Base-by-base conservation (phyloP, 2,888 invertebrate species). In the Eupithecia exiguata region DNA sequence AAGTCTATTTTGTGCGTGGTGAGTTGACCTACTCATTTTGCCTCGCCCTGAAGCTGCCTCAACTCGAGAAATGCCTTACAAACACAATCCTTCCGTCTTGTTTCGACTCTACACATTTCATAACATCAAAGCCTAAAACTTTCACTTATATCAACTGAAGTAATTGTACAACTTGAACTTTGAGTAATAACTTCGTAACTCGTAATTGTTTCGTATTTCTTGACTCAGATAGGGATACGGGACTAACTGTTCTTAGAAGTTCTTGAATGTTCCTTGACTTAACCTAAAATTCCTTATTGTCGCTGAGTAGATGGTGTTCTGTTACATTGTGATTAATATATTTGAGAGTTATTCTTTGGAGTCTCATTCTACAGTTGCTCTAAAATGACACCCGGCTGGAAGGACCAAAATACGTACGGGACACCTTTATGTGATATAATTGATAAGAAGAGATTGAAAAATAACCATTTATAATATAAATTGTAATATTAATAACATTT, bases 171-270 rank as follows among this genome's bases (percentile, higher is more conserved):
- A 69, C 58, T 69, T 62, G 9, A 68, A 43, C 38, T 43, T 46
- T 62, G 46, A 69, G 62, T 62, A 62, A 69, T 53, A 68, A 58
- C 69, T 62, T 43, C 30, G 62, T 10, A 69, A 62, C 69, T 69
- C 58, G 43, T 43, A 69, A 69, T 69, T 69, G 69, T 69, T 69
- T 69, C 62, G 61, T 69, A 69, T 62, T 69, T 69, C 69, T 69
- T 43, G 35, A 18, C 43, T 62, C 10, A 43, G 62, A 40, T 68
- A 65, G 63, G 62, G 38, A 65, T 65, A 36, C 14, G 21, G 58
- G 53, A 53, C 53, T 53, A 53, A 58, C 58, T 58, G 58, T 58
- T 58, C 21, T 58, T 58, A 12, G 25, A 58, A 58, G 25, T 58
- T 58, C 25, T 58, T 38, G 63, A 36, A 62, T 35, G 62, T 62